Evolutionary conservation across 2,888 invertebrate genomes (phyloP), one percentile per base, ranked within the genome.

Genomic region (Eilema depressum): DNA sequence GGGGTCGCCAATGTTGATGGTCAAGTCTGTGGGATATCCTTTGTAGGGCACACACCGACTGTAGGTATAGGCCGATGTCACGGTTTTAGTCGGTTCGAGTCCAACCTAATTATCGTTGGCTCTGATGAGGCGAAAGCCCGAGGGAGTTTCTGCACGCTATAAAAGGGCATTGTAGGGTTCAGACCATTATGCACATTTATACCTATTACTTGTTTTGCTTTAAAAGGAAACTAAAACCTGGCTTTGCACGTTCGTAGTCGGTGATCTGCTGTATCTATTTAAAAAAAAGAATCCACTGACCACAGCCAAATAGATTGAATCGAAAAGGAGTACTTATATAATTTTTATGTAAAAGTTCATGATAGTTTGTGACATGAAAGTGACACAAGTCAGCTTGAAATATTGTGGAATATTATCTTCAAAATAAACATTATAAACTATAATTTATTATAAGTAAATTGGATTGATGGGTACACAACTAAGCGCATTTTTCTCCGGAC

Each of bases 391-490:
- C 63, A 64, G 41, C 14, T 64, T 47, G 47, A 28, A 53, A 47
- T 3, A 64, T 47, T 53, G 12, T 26, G 5, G 12, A 37, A 41
- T 41, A 10, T 1, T 64, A 64, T 26, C 11, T 20, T 28, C 20
- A 56, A 56, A 57, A 25, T 23, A 23, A 56, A 12, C 12, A 25
- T 14, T 26, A 12, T 14, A 3, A n/a, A 33, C 11, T 23, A 30
- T n/a, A n/a, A 61, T n/a, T 60, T 26, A 17, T 11, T 33, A 28
- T 28, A 28, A 28, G 28, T 28, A 28, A 2, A 28, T 28, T 28
- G 28, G 2, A 2, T 28, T 3, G 33, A 96, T 96, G 96, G 96
- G 96, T 23, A 92, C 94, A 67, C 92, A 93, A 76, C 77, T 96
- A 3, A 94, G 93, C 79, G 81, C 89, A 25, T 82, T 95, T 23